Base-by-base conservation (phyloP, 2,113 vertebrate species). In the Ciconia maguari region DNA sequence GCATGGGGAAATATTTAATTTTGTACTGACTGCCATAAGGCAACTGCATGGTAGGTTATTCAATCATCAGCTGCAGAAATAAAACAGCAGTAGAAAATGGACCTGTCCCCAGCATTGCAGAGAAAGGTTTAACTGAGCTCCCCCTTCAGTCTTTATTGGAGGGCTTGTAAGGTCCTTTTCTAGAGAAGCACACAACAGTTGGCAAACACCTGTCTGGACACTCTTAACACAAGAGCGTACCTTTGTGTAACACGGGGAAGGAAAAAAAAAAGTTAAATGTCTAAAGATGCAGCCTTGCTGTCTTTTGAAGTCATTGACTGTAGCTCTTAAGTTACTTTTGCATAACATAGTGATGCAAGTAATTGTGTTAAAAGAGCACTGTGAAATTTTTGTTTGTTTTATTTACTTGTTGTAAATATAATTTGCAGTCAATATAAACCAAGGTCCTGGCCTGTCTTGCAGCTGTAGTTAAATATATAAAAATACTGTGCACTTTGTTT, bases 1-100 rank as follows among this genome's bases (percentile, higher is more conserved):
- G 96, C 92, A 93, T 83, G 87, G 96, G 83, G 96, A 97, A 95
- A 83, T 94, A 97, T 92, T 97, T 95, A 97, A 97, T 97, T 96
- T 83, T 94, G 77, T 89, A 94, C 89, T 87, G 93, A 93, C 83
- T 94, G 93, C 94, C 90, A 90, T 96, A 89, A 91, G 89, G 92
- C 94, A 96, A 90, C 91, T 96, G 72, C 91, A 94, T 49, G 91
- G 95, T 96, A 76, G 87, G 84, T 97, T 97, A 96, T 96, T 93
- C 96, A 97, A 97, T 95, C 96, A 96, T 88, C 95, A 96, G 76
- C 93, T 93, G 79, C 65, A 92, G 82, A 79, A 96, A 94, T 95
- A 95, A 92, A 96, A 81, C 66, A 96, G 82, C 72, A 87, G 66
- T 79, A 78, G 89, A 83, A 89, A 93, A 91, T 68, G 88, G 78